A percentile compares a stretch with the other conserved stretches of the same genome.
These are phyloP conservation scores for Amaurobius ferox DNA, from an alignment of 2,888 invertebrate species.

Conservation along the genomic window DNA sequence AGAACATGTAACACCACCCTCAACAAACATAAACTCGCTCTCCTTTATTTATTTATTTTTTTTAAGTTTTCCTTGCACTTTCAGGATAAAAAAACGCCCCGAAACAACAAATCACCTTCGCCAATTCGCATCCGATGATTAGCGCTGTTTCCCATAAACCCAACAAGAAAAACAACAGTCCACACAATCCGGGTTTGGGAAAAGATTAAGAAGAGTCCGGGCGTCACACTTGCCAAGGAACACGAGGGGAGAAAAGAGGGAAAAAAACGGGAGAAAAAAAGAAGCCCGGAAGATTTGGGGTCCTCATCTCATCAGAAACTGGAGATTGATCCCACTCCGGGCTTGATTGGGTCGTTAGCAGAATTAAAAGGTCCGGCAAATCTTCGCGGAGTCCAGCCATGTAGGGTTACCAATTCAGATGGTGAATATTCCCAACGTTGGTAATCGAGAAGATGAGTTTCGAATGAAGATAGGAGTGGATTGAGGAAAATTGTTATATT, in stretches of 20 bases:
- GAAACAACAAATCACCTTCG: neutral
- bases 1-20: too few species aligned
- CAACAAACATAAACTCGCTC: neutral
- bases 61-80: neutral
- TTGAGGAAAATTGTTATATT: too few species aligned
- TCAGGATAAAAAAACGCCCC: neutral
- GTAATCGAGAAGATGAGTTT: neutral
- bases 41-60: too few species aligned
- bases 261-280: neutral
- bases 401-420: constrained; percentile 1
- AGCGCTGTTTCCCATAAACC: neutral
- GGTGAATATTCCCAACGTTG: neutral
- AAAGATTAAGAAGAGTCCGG: constrained; percentile 52
- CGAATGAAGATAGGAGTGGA: neutral
- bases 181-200: constrained; percentile 60
- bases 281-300: constrained; percentile 36
- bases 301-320: constrained; percentile 65
- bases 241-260: neutral
- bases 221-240: constrained; percentile 10
- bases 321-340: constrained; percentile 50
- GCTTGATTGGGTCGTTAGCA: constrained; percentile 67
- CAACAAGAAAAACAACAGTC: neutral
- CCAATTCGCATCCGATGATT: constrained; percentile 11
- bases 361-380: constrained; percentile 59
- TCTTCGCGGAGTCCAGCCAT: neutral